Evolutionary conservation across 2,888 invertebrate genomes (phyloP), one percentile per base, ranked within the genome.

Genomic region (Lasioglossum marginatum): DNA sequence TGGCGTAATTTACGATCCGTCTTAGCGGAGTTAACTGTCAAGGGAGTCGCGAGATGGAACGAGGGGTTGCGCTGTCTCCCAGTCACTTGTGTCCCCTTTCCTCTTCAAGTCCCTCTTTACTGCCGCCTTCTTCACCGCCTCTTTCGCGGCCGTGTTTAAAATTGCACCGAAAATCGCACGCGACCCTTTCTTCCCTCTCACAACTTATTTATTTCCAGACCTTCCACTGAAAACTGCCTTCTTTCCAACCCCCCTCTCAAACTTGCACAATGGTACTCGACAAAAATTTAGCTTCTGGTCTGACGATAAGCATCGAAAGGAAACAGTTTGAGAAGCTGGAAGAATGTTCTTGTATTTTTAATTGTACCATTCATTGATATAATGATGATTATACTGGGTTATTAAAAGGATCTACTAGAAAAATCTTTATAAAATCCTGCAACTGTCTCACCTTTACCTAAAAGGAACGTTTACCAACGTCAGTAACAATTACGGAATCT

Each of bases 1-100:
- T 94, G 93, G 88, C 90, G 93, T 94, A 94, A 95, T 95, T 95
- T 95, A 95, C 93, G 95, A 94, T 94, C 93, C 93, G 87, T 89
- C 89, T 87, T 86, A 83, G 84, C 75, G 81, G 78, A 87, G 85
- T 88, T 90, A 89, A 89, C 90, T 85, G 88, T 87, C 88, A 76
- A 73, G 81, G 78, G 93, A 93, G 92, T 89, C 92, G 91, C 91
- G 91, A 68, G 68, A 89, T 81, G 79, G 76, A 84, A 85, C 79
- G 66, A 73, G 71, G 88, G 82, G 88, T 89, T 87, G 78, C 40
- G 37, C 68, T 23, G 68, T 37, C 68, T 16, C 34, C 8, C 68
- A 37, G 31, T 79, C 79, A 86, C 40, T 52, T 8, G 70, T 14
- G 37, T 52, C 45, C 40, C 72, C 40, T 57, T 19, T 66, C 12